A percentile compares a stretch with the other conserved stretches of the same genome.
Evolutionary conservation across 2,113 vertebrate genomes (phyloP).

Genomic region (Paralichthys olivaceus): DNA sequence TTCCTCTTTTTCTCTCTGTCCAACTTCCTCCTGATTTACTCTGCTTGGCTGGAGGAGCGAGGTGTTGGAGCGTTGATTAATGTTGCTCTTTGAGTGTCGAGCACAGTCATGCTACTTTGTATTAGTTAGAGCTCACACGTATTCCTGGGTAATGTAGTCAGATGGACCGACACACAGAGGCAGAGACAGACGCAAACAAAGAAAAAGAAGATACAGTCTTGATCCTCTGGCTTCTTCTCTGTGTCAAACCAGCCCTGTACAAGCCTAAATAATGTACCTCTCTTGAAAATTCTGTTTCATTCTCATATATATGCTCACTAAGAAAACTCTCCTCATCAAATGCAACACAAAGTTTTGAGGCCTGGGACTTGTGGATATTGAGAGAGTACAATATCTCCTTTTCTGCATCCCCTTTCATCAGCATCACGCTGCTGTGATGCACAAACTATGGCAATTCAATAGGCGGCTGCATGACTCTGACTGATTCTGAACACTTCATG

Average conservation of each 20-base stretch:
- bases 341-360: constrained; percentile 41
- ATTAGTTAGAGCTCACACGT: constrained; percentile 60
- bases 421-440: constrained; percentile 47
- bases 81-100: constrained; percentile 61
- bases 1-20: constrained; percentile 71
- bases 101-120: constrained; percentile 58
- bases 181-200: constrained; percentile 9
- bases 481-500: constrained; percentile 62
- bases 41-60: constrained; percentile 57
- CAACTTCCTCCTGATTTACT: constrained; percentile 74
- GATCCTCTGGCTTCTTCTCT: constrained; percentile 26
- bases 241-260: constrained; percentile 21
- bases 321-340: constrained; percentile 40
- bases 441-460: constrained; percentile 49
- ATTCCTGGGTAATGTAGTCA: constrained; percentile 18
- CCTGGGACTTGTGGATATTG: constrained; percentile 30
- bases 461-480: constrained; percentile 46
- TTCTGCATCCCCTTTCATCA: constrained; percentile 41
- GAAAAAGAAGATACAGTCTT: constrained; percentile 33
- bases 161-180: constrained; percentile 6
- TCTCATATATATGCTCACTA: constrained; percentile 31
- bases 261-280: constrained; percentile 45
- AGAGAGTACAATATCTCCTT: constrained; percentile 31
- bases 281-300: constrained; percentile 53
- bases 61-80: constrained; percentile 73